These are phyloP conservation scores for Scomberomorus guttatus DNA, from an alignment of 2,797 vertebrate species.

Conservation along the genomic window DNA sequence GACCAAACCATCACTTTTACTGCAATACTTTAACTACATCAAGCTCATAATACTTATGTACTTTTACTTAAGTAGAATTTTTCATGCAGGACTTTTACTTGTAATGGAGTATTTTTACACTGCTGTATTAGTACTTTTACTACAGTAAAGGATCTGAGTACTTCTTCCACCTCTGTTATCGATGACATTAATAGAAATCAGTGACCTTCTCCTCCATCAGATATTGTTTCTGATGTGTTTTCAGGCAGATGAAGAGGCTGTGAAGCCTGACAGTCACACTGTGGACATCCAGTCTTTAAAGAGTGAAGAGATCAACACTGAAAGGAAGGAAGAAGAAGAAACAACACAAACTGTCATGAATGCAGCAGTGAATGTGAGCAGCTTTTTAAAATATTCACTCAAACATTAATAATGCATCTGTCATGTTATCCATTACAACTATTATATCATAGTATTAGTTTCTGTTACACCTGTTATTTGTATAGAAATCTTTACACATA, in stretches of 20 bases:
- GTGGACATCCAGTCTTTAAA: constrained; percentile 46
- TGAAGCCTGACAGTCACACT: constrained; percentile 1
- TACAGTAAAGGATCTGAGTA: too few relatives aligned
- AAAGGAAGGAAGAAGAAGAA: background rate
- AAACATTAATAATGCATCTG: constrained; percentile 17
- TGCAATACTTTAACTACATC: too few relatives aligned
- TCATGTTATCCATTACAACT: background rate
- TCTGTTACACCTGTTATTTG: background rate
- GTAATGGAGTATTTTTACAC: too few relatives aligned
- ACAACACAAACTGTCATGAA: background rate
- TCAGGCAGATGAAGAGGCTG: constrained; percentile 14
- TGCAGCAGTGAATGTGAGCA: constrained; percentile 27
- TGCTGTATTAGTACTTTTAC: too few relatives aligned
- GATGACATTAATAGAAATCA: too few relatives aligned
- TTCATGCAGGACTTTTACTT: too few relatives aligned
- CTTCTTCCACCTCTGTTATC: too few relatives aligned
- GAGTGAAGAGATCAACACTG: background rate
- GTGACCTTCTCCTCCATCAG: background rate
- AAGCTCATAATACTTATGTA: too few relatives aligned
- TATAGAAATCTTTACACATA: background rate
- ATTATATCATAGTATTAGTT: background rate
- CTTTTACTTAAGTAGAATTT: too few relatives aligned
- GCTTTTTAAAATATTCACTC: constrained; percentile 15
- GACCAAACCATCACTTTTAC: too few relatives aligned
- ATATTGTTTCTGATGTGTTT: background rate